Base-by-base conservation (phyloP, 2,888 invertebrate genomes). In the Pyrochroa serraticornis region DNA sequence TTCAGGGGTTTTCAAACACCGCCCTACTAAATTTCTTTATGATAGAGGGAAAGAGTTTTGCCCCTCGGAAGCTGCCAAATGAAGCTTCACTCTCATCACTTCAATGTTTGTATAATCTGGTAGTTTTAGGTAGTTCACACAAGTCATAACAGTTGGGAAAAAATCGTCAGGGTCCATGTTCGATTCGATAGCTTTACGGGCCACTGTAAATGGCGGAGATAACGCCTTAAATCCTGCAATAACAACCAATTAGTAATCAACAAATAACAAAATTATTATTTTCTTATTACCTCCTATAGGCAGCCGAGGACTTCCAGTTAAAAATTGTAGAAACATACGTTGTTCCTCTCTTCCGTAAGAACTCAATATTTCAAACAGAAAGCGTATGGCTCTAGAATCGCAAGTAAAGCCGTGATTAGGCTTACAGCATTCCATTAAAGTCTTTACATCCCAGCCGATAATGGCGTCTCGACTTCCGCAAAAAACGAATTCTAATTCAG, bases 121-220 rank as follows among this genome's bases (percentile, higher is more conserved):
- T 82, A 99, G 88, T 86, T 99, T 99, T 78, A 99, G 89, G 86
- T 99, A 99, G 88, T 99, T 99, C 74, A 97, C 98, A 84, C 99
- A 99, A 56, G 99, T 99, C 98, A 99, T 99, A 81, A 99, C 99
- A 72, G 97, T 98, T 74, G 99, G 99, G 79, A 99, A 86, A 83
- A 95, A 98, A 83, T 94, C 91, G 82, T 99, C 98, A 43, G 95
- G 91, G 82, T 94, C 93, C 83, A 95, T 91, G 66, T 91, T 92
- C 42, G 90, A 85, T 82, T 97, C 97, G 75, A 97, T 86, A 44
- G 95, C 93, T 84, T 97, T 97, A 65, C 97, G 88, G 54, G 98
- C 98, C 77, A 98, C 95, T 53, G 99, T 99, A 76, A 99, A 82
- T 33, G 97, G 95, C 62, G 99, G 99, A 60, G 93, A 93, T 67